These are phyloP conservation scores for Amphiprion ocellaris DNA, from an alignment of 2,113 vertebrate species.

Conservation along the genomic window DNA sequence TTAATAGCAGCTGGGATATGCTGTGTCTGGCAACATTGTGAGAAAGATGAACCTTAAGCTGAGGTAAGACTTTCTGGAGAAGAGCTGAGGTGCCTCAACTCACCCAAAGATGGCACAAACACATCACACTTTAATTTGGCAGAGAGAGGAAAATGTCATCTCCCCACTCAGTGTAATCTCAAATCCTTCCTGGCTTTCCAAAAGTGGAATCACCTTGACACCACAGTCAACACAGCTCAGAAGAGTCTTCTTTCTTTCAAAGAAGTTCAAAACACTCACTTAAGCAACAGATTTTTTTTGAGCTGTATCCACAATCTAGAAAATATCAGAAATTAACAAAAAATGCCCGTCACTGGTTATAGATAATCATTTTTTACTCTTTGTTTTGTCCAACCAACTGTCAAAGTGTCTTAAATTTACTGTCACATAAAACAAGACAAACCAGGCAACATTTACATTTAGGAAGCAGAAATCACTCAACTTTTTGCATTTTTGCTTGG, in stretches of 20 bases:
- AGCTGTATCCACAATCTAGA: not conserved
- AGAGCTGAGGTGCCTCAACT: not conserved
- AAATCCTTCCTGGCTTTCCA: constrained; percentile 17
- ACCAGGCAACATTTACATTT: not conserved
- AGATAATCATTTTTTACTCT: not conserved
- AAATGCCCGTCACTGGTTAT: too few relatives aligned
- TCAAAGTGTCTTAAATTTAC: not conserved
- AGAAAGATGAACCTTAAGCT: constrained; percentile 10
- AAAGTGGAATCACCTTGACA: constrained; percentile 22
- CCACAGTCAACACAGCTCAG: not conserved
- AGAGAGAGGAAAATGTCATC: constrained; percentile 2
- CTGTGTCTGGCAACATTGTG: not conserved
- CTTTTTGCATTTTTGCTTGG: too few relatives aligned
- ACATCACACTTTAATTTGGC: constrained; percentile 22
- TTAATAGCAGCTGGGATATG: not conserved
- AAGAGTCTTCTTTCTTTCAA: not conserved
- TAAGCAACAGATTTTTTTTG: not conserved
- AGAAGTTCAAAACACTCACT: not conserved
- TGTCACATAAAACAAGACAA: not conserved
- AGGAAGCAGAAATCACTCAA: too few relatives aligned
- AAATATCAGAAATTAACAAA: not conserved
- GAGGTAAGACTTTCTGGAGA: constrained; percentile 10
- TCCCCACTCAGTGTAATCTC: not conserved
- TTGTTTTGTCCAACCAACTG: not conserved
- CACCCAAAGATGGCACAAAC: not conserved